Base-by-base conservation (phyloP, 2,113 vertebrate genomes). In the Rhea pennata region DNA sequence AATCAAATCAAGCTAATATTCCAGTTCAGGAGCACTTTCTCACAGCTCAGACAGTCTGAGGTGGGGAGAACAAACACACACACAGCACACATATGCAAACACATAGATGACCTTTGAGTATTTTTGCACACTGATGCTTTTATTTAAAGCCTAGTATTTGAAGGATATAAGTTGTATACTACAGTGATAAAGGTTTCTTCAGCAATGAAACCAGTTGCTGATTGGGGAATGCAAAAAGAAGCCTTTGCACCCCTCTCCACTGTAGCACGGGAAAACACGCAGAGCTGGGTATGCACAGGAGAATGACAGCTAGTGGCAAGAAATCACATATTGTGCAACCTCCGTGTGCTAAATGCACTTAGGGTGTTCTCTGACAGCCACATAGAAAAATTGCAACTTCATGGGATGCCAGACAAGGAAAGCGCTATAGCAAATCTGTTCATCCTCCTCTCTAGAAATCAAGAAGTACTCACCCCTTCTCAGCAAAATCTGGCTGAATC, bases 341-440 rank as follows among this genome's bases (percentile, higher is more conserved):
- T 77, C 42, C 29, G 22, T 40, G 58, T 6, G 12, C 74, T 36
- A 64, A 9, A 15, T 40, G 79, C 24, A 59, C 59, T 72, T 46
- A 3, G 7, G 1, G 8, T 15, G 1, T 17, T 76, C 42, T 33
- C 50, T 1, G 2, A 23, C 36, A 54, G 61, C 26, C 5, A 0
- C 1, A 40, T 1, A 31, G 50, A 31, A 59, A 56, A 74, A 74
- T 5, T 15, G 44, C 54, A 46, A 29, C 6, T n/a, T 9, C 54
- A 31, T 2, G 1, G 36, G 54, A 58, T 22, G 24, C 39, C 14
- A 16, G 54, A n/a, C 0, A 0, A 56, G 44, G 46, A 44, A 69
- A 48, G 23, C 10, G 39, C 62, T 39, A 65, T 5, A 62, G 36
- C 74, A 42, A 54, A 44, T 16, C 23, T 77, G 83, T 74, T 82